Base-by-base conservation (phyloP, 2,888 invertebrate genomes). In the Mongoloraphidia duomilia region DNA sequence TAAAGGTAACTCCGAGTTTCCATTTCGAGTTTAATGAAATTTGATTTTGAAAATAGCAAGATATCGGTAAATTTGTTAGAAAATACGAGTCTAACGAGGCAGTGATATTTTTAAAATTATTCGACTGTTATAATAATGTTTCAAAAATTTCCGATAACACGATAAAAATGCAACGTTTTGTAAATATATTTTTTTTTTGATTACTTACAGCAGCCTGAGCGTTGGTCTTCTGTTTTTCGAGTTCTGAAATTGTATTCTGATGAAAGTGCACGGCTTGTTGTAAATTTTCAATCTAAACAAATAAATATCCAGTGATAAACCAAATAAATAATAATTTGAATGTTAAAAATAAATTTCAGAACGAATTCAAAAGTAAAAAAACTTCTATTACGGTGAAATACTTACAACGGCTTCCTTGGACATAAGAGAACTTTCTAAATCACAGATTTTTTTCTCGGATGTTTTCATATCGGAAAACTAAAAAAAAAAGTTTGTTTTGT, bases 181-280 rank as follows among this genome's bases (percentile, higher is more conserved):
- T 12, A 12, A n/a, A 38, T 6, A 38, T n/a, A 13, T 6, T 38
- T 38, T 3, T n/a, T 8, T n/a, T 3, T 38, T 12, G 8, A 8
- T 14, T 9, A 48, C 48, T 48, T 48, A 48, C 48, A 10, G 33
- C 14, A 26, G 10, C 35, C 10, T 43, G 36, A 8, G 13, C 13
- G 36, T 42, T 38, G 12, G 14, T 12, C 10, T 17, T 36, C 33
- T 48, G 48, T 37, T 42, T 48, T 48, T 48, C 41, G 10, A 48
- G 37, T 48, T 48, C 48, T n/a, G 14, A 11, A n/a, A 48, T 48
- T 43, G 48, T 48, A 43, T 42, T 48, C 38, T 48, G 48, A 42
- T 48, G 48, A 11, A 42, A 38, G 10, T 43, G 14, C 8, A 48
- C 43, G 1, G 43, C 48, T 48, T 48, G 40, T 14, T 48, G 42